Percentiles rank a stretch among this genome's conserved stretches.
Conservation (phyloP, 2,113 vertebrate genomes). For the Capreolus pygargus region DNA sequence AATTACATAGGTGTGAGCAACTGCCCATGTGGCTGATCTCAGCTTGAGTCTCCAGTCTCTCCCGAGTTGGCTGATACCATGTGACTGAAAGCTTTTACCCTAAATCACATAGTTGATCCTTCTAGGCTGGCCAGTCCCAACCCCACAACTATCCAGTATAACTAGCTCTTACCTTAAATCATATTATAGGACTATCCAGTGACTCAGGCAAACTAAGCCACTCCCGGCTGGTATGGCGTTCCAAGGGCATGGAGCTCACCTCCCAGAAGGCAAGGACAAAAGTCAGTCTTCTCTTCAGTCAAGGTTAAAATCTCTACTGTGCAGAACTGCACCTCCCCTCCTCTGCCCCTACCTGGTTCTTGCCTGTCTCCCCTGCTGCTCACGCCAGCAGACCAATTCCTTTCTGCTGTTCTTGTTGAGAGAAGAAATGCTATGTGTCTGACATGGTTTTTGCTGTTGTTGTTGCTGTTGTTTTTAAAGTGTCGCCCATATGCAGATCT, state of each 20-base stretch:
- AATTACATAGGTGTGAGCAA: fast-evolving
- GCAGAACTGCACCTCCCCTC: not conserved
- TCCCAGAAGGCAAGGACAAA: not conserved
- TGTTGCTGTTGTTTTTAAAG: not conserved
- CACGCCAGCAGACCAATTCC: not conserved
- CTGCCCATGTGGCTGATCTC: not conserved
- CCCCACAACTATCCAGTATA: not conserved
- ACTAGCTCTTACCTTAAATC: not conserved
- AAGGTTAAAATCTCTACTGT: not conserved
- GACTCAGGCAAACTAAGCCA: not conserved
- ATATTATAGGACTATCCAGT: not conserved
- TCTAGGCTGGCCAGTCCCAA: not conserved
- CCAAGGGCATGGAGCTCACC: not conserved
- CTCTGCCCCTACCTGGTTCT: not conserved
- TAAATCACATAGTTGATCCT: not conserved
- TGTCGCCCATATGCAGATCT: not conserved
- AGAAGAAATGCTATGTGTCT: not conserved
- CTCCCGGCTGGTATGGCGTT: not conserved
- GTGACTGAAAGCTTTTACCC: not conserved
- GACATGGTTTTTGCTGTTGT: too few relatives aligned
- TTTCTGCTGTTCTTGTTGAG: not conserved
- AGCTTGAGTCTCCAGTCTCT: not conserved
- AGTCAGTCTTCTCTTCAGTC: not conserved
- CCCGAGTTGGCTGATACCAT: not conserved
- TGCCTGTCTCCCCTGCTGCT: too few relatives aligned